Conservation (phyloP, 2,888 invertebrate species). For the Platycnemis pennipes region DNA sequence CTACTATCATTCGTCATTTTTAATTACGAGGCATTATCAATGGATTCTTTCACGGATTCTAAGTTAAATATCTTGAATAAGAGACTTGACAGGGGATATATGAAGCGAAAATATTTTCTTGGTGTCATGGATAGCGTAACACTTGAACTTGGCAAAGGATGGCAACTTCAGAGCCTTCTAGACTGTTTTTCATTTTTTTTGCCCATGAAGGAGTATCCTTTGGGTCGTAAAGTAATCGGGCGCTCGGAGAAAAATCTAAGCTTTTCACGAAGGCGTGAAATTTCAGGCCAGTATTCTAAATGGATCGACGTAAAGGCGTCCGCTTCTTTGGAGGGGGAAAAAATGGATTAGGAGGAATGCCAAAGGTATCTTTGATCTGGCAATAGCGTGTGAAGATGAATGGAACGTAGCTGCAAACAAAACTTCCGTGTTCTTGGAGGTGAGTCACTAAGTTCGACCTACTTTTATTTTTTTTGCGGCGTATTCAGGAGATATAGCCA, state of each 20-base stretch:
- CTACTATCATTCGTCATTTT: too few relatives aligned
- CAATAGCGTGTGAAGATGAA: slow-evolving; percentile 28
- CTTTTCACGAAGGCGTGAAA: neutral
- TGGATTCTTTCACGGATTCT: too few relatives aligned
- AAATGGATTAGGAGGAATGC: slow-evolving; percentile 33
- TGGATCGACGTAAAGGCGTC: neutral
- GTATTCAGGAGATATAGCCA: neutral
- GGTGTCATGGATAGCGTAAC: too few relatives aligned
- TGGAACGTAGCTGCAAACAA: slow-evolving; percentile 31
- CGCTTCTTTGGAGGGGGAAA: neutral
- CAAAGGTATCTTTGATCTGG: slow-evolving; percentile 60
- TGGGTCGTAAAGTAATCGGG: neutral
- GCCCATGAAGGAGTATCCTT: neutral
- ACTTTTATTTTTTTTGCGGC: slow-evolving; percentile 41
- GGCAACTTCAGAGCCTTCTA: neutral
- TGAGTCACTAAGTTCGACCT: slow-evolving; percentile 50
- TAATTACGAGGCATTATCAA: too few relatives aligned
- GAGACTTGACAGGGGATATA: too few relatives aligned
- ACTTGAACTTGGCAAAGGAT: neutral
- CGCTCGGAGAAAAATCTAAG: neutral
- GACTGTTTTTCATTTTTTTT: neutral
- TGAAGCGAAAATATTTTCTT: too few relatives aligned
- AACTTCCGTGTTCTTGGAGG: slow-evolving; percentile 44
- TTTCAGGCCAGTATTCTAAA: neutral
- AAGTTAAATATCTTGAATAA: too few relatives aligned